Conservation (phyloP, 2,113 vertebrate species). For the Ceuthmochares aereus region DNA sequence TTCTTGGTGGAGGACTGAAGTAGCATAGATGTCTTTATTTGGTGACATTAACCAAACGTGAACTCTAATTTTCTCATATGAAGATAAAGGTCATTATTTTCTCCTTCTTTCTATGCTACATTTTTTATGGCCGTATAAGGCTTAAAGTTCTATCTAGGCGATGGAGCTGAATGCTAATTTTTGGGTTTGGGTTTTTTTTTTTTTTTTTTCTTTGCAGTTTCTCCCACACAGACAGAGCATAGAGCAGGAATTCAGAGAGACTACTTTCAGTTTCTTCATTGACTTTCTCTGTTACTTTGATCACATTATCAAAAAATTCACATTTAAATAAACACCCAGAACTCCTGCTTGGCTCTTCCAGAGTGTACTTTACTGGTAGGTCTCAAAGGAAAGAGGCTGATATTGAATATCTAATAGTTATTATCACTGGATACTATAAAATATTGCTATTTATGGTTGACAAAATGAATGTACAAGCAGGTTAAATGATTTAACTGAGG, state of each 20-base stretch:
- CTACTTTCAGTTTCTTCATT: background rate
- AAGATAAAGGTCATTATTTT: conserved; percentile 5
- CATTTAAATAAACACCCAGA: background rate
- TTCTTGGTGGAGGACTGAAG: background rate
- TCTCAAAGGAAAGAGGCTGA: background rate
- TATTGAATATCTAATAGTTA: background rate
- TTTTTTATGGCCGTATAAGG: background rate
- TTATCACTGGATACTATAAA: background rate
- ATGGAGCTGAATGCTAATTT: background rate
- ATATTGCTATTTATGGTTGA: background rate
- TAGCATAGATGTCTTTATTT: conserved; percentile 23
- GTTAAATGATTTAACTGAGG: background rate
- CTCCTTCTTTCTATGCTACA: background rate
- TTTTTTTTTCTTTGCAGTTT: background rate
- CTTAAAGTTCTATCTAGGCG: background rate
- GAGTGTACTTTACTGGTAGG: background rate
- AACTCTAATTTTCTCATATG: conserved; percentile 8
- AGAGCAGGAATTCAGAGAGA: background rate
- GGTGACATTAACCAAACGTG: background rate
- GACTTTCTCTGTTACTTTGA: background rate
- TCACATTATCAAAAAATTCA: background rate
- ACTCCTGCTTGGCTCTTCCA: background rate
- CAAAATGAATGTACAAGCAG: background rate
- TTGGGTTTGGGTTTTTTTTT: background rate
- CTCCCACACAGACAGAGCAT: background rate